phyloP scores from a whole-genome alignment of 92 coral and sea anemone genomes.

The Zoanthus gigantus region DNA sequence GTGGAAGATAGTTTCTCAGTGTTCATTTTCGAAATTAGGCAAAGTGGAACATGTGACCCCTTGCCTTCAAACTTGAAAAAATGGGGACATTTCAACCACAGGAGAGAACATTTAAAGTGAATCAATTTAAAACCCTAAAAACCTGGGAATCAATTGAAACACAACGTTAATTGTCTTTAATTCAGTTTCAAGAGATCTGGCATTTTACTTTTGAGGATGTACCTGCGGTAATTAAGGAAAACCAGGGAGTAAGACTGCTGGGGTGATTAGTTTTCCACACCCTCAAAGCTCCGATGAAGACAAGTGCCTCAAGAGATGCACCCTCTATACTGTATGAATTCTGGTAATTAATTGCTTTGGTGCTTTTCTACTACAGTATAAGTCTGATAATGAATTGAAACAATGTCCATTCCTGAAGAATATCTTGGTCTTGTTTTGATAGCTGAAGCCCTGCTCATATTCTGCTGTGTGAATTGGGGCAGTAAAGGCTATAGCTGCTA shows the following conservation, averaged over 20 bases:
- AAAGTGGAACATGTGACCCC: constrained; percentile 6
- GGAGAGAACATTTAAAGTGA: not conserved
- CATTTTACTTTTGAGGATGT: not conserved
- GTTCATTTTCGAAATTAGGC: not conserved
- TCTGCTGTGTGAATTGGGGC: too few relatives aligned
- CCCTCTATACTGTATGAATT: not conserved
- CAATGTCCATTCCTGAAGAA: too few relatives aligned
- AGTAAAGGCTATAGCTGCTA: too few relatives aligned
- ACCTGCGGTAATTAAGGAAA: not conserved
- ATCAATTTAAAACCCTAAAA: not conserved
- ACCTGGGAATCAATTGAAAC: not conserved
- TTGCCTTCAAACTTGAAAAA: not conserved
- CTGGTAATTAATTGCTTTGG: too few relatives aligned
- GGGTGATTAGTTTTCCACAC: constrained; percentile 3
- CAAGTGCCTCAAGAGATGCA: constrained; percentile 1
- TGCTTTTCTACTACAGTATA: too few relatives aligned
- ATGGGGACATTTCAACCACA: not conserved
- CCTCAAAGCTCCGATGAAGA: not conserved
- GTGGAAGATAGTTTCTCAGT: not conserved
- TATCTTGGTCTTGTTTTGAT: too few relatives aligned
- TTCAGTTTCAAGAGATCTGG: not conserved
- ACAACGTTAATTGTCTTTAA: not conserved
- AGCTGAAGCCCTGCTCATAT: too few relatives aligned
- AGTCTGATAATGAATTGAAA: too few relatives aligned
- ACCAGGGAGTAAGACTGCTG: not conserved